These are phyloP conservation scores for Lycaon pictus DNA, from an alignment of 2,113 vertebrate species.

Conservation along the genomic window DNA sequence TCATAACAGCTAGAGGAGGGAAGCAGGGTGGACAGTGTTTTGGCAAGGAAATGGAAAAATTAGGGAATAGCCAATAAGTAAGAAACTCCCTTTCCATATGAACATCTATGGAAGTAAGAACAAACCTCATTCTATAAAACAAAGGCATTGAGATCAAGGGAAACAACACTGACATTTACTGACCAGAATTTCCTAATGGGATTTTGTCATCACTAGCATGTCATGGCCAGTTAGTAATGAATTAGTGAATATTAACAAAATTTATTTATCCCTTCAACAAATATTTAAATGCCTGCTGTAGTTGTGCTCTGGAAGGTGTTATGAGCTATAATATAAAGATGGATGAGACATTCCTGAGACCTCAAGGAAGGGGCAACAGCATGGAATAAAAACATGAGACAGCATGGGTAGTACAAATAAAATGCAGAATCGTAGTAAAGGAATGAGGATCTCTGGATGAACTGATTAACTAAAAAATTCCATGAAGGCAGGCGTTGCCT, in stretches of 20 bases:
- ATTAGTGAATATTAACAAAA: not conserved
- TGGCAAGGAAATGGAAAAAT: constrained; percentile 54
- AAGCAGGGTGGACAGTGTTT: not conserved
- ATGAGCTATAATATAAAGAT: not conserved
- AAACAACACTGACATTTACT: not conserved
- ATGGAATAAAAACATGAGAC: not conserved
- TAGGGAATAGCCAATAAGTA: not conserved
- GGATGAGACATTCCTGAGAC: not conserved
- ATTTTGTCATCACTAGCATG: not conserved
- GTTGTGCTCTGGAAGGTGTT: not conserved
- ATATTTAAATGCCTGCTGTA: not conserved
- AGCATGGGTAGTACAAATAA: not conserved
- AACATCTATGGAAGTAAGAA: constrained; percentile 24
- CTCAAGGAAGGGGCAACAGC: not conserved
- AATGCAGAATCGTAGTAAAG: not conserved
- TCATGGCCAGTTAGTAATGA: not conserved
- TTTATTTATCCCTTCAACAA: not conserved
- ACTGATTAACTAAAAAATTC: not conserved
- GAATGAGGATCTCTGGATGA: not conserved
- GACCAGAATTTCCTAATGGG: not conserved
- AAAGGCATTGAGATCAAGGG: constrained; percentile 45
- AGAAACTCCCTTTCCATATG: constrained; percentile 61
- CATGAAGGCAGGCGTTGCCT: not conserved
- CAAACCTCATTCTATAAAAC: constrained; percentile 35
- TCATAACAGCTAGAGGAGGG: not conserved